A percentile compares a stretch with the other conserved stretches of the same genome.
Conservation (phyloP, 2,797 vertebrate species). For the Allobates femoralis region DNA sequence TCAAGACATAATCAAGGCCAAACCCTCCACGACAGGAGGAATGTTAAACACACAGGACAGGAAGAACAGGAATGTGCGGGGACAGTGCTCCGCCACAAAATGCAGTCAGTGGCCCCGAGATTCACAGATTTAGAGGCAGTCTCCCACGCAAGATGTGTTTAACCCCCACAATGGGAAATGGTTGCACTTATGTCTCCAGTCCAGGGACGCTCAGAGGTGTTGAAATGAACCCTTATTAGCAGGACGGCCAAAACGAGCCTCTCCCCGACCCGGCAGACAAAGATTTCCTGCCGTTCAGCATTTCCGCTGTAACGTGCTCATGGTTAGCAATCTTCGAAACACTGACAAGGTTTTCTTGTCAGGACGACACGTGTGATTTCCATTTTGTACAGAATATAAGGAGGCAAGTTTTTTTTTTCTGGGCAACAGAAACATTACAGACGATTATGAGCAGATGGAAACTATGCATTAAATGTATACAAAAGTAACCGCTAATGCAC, state of each 20-base stretch:
- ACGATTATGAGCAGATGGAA: slow-evolving; percentile 5
- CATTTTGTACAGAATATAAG: not conserved
- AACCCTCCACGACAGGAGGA: slow-evolving; percentile 28
- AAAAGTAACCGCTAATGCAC: slow-evolving; percentile 8
- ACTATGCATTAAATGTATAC: slow-evolving; percentile 44
- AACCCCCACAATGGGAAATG: slow-evolving; percentile 27
- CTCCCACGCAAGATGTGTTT: not conserved
- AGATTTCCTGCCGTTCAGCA: slow-evolving; percentile 25
- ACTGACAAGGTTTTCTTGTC: not conserved
- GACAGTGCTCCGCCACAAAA: slow-evolving; percentile 12
- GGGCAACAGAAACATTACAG: not conserved
- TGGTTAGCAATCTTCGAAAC: not conserved
- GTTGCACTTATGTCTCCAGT: not conserved
- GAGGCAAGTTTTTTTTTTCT: not conserved
- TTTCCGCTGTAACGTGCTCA: slow-evolving; percentile 22
- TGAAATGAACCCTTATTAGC: slow-evolving; percentile 13
- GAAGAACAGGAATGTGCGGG: slow-evolving; percentile 42
- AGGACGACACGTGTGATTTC: not conserved
- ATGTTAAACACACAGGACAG: slow-evolving; percentile 33
- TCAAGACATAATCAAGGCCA: slow-evolving; percentile 17
- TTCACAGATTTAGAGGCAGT: not conserved
- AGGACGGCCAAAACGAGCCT: not conserved
- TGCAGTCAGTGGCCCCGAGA: not conserved
- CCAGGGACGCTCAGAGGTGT: slow-evolving; percentile 20
- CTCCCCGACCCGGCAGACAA: slow-evolving; percentile 4